Percentiles rank a stretch among this genome's conserved stretches.
These are phyloP conservation scores for Pandemis corylana DNA, from an alignment of 2,888 invertebrate species.

Conservation along the genomic window DNA sequence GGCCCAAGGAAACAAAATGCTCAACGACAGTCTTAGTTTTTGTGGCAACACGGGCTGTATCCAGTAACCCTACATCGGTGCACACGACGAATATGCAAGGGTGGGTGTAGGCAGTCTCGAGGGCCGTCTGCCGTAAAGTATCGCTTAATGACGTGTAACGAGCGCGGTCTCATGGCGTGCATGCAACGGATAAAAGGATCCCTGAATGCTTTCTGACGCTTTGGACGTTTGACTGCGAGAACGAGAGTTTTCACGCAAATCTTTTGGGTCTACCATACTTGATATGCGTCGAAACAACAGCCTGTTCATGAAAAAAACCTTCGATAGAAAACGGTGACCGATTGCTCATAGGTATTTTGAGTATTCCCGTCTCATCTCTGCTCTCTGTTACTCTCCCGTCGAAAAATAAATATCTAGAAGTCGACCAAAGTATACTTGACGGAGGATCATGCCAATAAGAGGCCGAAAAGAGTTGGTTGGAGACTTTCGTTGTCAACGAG, in stretches of 20 bases:
- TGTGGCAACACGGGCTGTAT: conserved; percentile 43
- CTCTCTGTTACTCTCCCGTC: too few relatives aligned
- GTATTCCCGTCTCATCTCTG: too few relatives aligned
- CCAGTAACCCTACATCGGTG: conserved; percentile 55
- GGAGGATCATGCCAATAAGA: too few relatives aligned
- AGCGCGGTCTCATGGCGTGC: conserved; percentile 65
- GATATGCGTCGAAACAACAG: too few relatives aligned
- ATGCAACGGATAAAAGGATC: conserved; percentile 37
- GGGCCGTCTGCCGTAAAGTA: conserved; percentile 84
- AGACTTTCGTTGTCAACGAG: too few relatives aligned
- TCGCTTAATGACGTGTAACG: conserved; percentile 85
- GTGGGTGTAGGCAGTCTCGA: conserved; percentile 76
- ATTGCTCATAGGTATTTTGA: too few relatives aligned
- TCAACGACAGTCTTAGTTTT: background rate
- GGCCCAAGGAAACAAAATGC: too few relatives aligned
- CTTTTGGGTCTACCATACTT: background rate
- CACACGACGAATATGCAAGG: conserved; percentile 58
- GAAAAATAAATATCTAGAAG: too few relatives aligned
- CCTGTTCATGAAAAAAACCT: too few relatives aligned
- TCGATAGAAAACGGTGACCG: too few relatives aligned
- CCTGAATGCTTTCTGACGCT: conserved; percentile 26
- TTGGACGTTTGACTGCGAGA: conserved; percentile 22
- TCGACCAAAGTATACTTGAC: too few relatives aligned
- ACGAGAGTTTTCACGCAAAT: background rate
- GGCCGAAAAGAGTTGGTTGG: too few relatives aligned